phyloP scores from a whole-genome alignment of 2,113 vertebrate species.

The Coregonus clupeaformis region DNA sequence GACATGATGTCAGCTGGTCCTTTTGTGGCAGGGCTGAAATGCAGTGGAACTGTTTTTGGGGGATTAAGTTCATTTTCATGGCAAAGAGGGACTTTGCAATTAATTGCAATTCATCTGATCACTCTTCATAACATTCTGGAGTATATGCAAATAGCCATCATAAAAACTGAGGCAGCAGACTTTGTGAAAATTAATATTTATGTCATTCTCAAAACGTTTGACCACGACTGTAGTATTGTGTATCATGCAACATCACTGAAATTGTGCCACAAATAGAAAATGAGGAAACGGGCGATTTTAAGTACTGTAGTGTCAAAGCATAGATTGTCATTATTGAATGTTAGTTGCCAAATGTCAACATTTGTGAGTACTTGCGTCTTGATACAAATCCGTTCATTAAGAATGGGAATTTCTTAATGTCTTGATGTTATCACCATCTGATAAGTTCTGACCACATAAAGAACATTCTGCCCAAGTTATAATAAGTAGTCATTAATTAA shows the following conservation, averaged over 20 bases:
- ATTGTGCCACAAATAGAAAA: not conserved
- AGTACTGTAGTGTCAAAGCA: not conserved
- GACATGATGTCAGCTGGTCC: no score
- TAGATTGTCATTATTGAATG: not conserved
- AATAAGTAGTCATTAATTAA: not conserved
- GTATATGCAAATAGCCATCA: no score
- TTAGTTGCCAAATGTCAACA: not conserved
- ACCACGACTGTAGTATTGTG: not conserved
- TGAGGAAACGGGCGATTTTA: not conserved
- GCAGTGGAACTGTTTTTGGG: no score
- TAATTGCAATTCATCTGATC: no score
- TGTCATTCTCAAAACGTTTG: no score
- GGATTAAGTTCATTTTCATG: no score
- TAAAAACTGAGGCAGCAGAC: no score
- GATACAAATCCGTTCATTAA: not conserved
- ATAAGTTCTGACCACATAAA: not conserved
- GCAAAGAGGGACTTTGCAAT: no score
- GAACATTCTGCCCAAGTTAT: not conserved
- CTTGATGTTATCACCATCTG: not conserved
- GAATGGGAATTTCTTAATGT: not conserved
- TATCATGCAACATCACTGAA: not conserved
- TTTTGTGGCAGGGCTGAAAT: no score
- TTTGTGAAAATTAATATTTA: no score
- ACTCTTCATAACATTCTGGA: no score
- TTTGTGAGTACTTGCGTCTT: not conserved